Evolutionary conservation across 1,140 invertebrate species (phyloP), one percentile per base, ranked within the genome.

Genomic region (Aculops lycopersici): DNA sequence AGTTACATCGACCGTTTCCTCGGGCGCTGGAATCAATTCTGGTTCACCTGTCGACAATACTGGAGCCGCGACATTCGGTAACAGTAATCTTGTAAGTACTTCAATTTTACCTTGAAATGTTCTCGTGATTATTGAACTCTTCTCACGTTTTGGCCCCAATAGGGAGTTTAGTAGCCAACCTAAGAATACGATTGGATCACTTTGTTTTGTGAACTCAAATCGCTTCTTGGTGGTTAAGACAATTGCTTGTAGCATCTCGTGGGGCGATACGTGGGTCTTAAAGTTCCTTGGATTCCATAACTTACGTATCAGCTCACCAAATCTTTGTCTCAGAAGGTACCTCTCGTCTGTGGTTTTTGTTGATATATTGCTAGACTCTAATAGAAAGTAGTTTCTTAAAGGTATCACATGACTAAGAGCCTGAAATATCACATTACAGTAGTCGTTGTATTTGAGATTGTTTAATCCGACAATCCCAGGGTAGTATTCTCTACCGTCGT

Each of bases 221-320:
- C 71, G 70, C 53, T 98, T 98, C 55, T 84, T 80, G 50, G 83
- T 92, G 72, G 84, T 95, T 4, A 95, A 59, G 1, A 97, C 90
- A 20, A 98, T 86, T 21, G 92, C 83, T 59, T 98, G 92, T 13
- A 99, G 59, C 90, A 99, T 98, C 64, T 98, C 92, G 58, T 98
- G 92, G 0, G 92, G 92, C 39, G 84, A 94, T 1, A 99, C 92
- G 54, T 99, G 92, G 3, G 88, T 79, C 62, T 97, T 97, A 53
- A 99, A 98, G 54, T 95, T 95, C 42, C 83, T 61, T 0, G 88
- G 86, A 60, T 99, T 98, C 92, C 92, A 98, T 46, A 98, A 61
- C 58, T 99, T 99, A 3, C 92, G 58, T 56, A 97, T 70, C 4
- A 98, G 60, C 57, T 98, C 92, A 2, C 90, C 92, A 61, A 95